Evolutionary conservation across 2,113 vertebrate genomes (phyloP).

Genomic region (Gadus macrocephalus): DNA sequence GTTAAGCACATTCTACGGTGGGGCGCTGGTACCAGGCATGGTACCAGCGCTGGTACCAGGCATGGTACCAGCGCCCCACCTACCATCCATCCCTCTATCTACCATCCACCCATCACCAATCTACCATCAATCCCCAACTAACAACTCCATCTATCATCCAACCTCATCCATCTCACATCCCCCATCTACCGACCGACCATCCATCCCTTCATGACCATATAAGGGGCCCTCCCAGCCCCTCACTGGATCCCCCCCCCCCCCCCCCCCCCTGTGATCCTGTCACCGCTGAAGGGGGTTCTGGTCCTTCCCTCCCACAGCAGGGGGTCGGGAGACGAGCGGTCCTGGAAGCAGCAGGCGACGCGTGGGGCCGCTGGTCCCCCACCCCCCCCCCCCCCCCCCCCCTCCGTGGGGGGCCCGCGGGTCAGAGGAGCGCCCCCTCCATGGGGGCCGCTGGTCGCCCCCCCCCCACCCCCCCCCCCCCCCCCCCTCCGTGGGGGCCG

Average conservation of each 20-base stretch:
- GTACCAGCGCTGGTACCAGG: too few relatives aligned
- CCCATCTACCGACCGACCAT: neutral
- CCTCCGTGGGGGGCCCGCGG: too few relatives aligned
- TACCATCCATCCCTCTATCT: neutral
- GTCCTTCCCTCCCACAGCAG: slow-evolving; percentile 17
- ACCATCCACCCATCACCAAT: neutral
- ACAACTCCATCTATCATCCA: neutral
- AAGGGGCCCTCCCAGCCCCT: neutral
- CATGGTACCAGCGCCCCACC: too few relatives aligned
- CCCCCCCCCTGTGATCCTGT: too few relatives aligned
- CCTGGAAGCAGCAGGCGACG: too few relatives aligned
- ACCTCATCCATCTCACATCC: neutral
- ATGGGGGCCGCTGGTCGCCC: too few relatives aligned
- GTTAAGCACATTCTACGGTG: neutral
- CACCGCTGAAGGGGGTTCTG: slow-evolving; percentile 7
- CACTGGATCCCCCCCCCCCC: neutral
- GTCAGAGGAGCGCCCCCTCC: too few relatives aligned
- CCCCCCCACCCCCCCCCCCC: too few relatives aligned
- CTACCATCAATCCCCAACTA: neutral
- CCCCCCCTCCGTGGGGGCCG: too few relatives aligned
- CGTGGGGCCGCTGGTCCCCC: too few relatives aligned
- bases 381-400: too few relatives aligned
- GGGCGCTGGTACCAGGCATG: neutral
- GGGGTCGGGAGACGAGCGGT: slow-evolving; percentile 23
- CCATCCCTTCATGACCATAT: neutral